A percentile compares a stretch with the other conserved stretches of the same genome.
Evolutionary conservation across 2,113 vertebrate species (phyloP).

Genomic region (Lasiurus cinereus): DNA sequence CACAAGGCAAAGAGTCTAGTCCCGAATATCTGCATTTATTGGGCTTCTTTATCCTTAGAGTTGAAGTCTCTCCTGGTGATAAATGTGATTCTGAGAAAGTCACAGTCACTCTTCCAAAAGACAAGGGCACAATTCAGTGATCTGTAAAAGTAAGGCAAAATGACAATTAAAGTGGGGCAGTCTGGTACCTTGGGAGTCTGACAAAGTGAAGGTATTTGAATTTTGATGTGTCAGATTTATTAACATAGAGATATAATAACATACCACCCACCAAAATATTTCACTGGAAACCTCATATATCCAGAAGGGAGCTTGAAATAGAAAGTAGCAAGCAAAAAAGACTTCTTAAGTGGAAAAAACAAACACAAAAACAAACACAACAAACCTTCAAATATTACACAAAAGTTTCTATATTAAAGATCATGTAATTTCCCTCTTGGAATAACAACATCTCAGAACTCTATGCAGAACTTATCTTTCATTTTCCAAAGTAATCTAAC

Average conservation of each 20-base stretch:
- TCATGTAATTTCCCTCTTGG: constrained; percentile 22
- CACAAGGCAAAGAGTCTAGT: constrained; percentile 48
- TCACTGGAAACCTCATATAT: constrained; percentile 50
- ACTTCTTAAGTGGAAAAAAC: neutral
- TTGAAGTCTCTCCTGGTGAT: constrained; percentile 66
- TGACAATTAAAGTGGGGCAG: constrained; percentile 77
- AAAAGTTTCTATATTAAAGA: constrained; percentile 18
- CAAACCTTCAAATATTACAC: neutral
- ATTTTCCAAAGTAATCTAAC: constrained; percentile 52
- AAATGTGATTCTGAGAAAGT: constrained; percentile 61
- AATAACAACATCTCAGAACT: neutral
- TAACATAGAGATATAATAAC: constrained; percentile 65
- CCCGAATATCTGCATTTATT: constrained; percentile 65
- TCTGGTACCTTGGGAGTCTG: constrained; percentile 67
- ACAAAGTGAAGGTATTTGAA: constrained; percentile 72
- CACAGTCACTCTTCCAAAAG: constrained; percentile 68
- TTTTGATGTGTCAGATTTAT: constrained; percentile 71
- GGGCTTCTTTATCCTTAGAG: constrained; percentile 51
- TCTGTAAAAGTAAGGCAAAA: constrained; percentile 79
- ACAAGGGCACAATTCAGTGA: constrained; percentile 72
- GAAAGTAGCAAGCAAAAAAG: constrained; percentile 35
- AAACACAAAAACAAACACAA: neutral
- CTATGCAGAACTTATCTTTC: neutral
- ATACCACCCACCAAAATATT: constrained; percentile 19
- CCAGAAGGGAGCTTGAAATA: constrained; percentile 17